Percentiles rank a stretch among this genome's conserved stretches.
These are phyloP conservation scores for Sebastes hopkinsi DNA, from an alignment of 2,797 vertebrate species.

Conservation along the genomic window DNA sequence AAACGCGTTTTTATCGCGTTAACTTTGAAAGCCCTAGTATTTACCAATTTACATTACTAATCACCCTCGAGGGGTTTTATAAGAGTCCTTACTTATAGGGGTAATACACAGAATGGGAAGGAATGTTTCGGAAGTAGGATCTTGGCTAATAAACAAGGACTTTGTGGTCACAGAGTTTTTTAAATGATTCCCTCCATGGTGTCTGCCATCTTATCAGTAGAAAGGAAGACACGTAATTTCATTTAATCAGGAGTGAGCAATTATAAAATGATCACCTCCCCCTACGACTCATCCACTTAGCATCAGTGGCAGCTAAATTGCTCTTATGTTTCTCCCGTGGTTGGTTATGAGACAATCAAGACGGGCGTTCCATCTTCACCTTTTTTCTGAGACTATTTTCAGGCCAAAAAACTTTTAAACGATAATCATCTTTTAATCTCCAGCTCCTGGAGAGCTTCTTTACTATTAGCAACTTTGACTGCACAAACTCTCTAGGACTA, in stretches of 20 bases:
- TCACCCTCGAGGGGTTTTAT: not conserved
- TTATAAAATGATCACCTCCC: constrained; percentile 51
- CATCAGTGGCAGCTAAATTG: constrained; percentile 37
- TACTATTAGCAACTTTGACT: constrained; percentile 49
- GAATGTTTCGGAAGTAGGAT: not conserved
- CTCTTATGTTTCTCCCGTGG: constrained; percentile 7
- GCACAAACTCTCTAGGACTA: constrained; percentile 35
- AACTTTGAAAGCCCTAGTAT: no score
- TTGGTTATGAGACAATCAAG: constrained; percentile 10
- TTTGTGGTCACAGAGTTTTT: constrained; percentile 27
- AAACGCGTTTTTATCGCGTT: no score
- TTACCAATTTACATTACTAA: not conserved
- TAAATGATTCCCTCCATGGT: constrained; percentile 21
- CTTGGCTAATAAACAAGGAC: constrained; percentile 18
- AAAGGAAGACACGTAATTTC: constrained; percentile 41
- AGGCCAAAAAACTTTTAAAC: constrained; percentile 7
- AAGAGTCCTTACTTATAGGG: not conserved
- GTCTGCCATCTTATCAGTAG: constrained; percentile 45
- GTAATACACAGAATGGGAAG: not conserved
- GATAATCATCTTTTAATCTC: constrained; percentile 42
- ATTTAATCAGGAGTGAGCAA: constrained; percentile 52
- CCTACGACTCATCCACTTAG: constrained; percentile 29
- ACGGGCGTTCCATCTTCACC: not conserved
- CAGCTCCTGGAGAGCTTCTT: constrained; percentile 41
- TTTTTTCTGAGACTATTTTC: constrained; percentile 28